Evolutionary conservation across 2,797 vertebrate genomes (phyloP).

Genomic region (Eleutherodactylus coqui): DNA sequence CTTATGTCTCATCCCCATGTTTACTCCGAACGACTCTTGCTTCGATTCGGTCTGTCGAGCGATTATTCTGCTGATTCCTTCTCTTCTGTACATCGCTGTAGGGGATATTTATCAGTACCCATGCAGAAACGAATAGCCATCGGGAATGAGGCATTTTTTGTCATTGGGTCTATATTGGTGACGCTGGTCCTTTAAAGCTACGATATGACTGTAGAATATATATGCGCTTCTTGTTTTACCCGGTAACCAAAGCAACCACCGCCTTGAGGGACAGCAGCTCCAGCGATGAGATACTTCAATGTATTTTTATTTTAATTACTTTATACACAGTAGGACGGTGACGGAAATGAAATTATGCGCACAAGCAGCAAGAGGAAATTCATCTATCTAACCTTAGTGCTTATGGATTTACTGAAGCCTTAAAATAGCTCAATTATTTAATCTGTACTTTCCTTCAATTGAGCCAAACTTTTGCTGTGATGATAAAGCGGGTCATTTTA

Average conservation of each 20-base stretch:
- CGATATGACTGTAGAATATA: background rate
- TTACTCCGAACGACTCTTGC: too few species aligned
- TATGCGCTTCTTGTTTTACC: constrained; percentile 28
- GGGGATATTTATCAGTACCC: too few species aligned
- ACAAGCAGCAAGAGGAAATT: constrained; percentile 53
- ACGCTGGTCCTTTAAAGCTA: constrained; percentile 15
- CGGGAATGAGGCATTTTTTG: too few species aligned
- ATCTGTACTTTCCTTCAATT: constrained; percentile 24
- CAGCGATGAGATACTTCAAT: constrained; percentile 41
- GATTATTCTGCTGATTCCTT: too few species aligned
- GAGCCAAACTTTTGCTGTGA: background rate
- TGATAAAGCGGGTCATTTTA: background rate
- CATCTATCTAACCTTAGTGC: constrained; percentile 41
- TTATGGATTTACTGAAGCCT: constrained; percentile 21
- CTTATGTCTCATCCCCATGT: too few species aligned
- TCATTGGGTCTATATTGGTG: background rate
- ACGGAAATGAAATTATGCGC: constrained; percentile 55
- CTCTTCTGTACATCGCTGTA: too few species aligned
- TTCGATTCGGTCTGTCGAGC: too few species aligned
- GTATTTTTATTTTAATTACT: constrained; percentile 57
- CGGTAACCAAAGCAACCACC: constrained; percentile 43
- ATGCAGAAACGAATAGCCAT: too few species aligned
- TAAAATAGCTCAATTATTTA: constrained; percentile 41
- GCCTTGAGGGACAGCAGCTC: constrained; percentile 31
- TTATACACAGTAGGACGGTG: constrained; percentile 56